phyloP scores from a whole-genome alignment of 2,888 invertebrate genomes.

The Drosophila tripunctata region DNA sequence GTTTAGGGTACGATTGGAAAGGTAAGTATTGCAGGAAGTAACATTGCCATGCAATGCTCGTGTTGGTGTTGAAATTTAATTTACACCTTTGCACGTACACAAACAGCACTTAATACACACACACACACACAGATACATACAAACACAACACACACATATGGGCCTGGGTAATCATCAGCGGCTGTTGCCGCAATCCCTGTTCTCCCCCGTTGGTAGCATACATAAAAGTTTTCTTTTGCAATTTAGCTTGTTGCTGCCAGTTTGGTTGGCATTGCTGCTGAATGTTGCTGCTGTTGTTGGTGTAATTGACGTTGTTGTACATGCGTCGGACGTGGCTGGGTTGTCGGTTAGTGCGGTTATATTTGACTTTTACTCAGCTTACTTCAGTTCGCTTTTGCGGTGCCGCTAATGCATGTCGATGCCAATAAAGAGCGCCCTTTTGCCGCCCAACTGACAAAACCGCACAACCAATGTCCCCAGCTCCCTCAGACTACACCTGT shows the following conservation, averaged over 20 bases:
- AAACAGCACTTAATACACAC: slow-evolving; percentile 40
- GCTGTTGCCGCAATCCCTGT: background rate
- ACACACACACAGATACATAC: slow-evolving; percentile 11
- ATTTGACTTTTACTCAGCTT: slow-evolving; percentile 69
- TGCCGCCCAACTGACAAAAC: slow-evolving; percentile 8
- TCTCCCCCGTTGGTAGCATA: slow-evolving; percentile 26
- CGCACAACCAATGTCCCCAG: slow-evolving; percentile 7
- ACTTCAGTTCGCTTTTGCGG: slow-evolving; percentile 58
- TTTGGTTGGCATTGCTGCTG: slow-evolving; percentile 33
- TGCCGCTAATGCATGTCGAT: slow-evolving; percentile 75
- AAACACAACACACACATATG: slow-evolving; percentile 32
- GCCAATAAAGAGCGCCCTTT: slow-evolving; percentile 60
- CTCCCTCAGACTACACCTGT: background rate
- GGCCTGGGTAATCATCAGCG: slow-evolving; percentile 60
- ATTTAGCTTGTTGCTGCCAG: slow-evolving; percentile 71
- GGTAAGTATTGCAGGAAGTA: background rate
- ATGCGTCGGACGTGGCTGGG: slow-evolving; percentile 61
- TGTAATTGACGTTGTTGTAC: slow-evolving; percentile 58
- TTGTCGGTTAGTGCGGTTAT: slow-evolving; percentile 59
- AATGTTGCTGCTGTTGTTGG: slow-evolving; percentile 31
- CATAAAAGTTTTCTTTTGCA: slow-evolving; percentile 78
- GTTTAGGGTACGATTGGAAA: background rate
- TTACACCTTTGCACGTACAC: slow-evolving; percentile 77
- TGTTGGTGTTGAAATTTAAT: slow-evolving; percentile 71
- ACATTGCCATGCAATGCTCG: slow-evolving; percentile 61